Evolutionary conservation across 2,888 invertebrate genomes (phyloP).

Genomic region (Pyrochroa serraticornis): DNA sequence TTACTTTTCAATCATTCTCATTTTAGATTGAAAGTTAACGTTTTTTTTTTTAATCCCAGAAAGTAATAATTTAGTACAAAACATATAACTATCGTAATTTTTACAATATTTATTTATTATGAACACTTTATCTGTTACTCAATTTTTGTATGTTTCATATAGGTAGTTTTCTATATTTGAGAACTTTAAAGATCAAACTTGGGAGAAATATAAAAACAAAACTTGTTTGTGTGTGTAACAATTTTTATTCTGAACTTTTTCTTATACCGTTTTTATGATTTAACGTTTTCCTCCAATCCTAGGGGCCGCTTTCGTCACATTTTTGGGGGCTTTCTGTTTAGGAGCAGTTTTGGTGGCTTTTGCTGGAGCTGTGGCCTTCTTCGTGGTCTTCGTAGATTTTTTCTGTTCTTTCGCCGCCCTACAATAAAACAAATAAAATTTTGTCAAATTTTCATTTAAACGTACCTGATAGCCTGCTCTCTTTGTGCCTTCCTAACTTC

Average conservation of each 20-base stretch:
- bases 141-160: too few relatives aligned
- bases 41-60: too few relatives aligned
- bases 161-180: too few relatives aligned
- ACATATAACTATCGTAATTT: too few relatives aligned
- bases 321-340: constrained; percentile 89
- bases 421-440: constrained; percentile 28
- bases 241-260: constrained; percentile 5
- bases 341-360: constrained; percentile 77
- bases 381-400: constrained; percentile 85
- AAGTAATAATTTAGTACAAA: too few relatives aligned
- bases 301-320: constrained; percentile 86
- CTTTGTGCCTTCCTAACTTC: constrained; percentile 98
- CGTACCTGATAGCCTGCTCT: constrained; percentile 96
- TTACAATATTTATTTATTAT: too few relatives aligned
- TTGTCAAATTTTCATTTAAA: constrained; percentile 18
- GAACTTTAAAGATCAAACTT: too few relatives aligned
- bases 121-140: too few relatives aligned
- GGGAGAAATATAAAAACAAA: too few relatives aligned
- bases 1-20: too few relatives aligned
- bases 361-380: constrained; percentile 75
- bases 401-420: constrained; percentile 97
- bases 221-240: constrained; percentile 5
- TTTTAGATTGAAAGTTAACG: too few relatives aligned
- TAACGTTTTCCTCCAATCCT: constrained; percentile 98
- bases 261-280: constrained; percentile 50